These are phyloP conservation scores for Nasonia giraulti DNA, from an alignment of 1,140 invertebrate genomes.

Conservation along the genomic window DNA sequence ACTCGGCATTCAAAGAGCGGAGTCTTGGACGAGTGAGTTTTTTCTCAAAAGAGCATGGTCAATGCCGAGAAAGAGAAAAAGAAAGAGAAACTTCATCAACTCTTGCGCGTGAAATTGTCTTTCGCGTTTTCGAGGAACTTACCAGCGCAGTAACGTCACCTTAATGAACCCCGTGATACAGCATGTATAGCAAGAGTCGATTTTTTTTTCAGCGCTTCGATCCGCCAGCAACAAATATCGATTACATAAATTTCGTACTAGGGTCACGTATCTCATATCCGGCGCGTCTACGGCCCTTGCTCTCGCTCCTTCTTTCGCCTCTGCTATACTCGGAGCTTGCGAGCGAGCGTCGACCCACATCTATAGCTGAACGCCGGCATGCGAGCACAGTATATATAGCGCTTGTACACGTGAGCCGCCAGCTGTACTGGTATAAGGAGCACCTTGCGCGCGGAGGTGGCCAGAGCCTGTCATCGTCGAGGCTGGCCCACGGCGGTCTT, in stretches of 20 bases:
- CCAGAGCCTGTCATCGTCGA: background rate
- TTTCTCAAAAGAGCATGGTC: background rate
- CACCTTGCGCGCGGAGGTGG: too few species aligned
- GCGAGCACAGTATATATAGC: too few species aligned
- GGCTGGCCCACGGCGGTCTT: background rate
- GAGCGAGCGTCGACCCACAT: background rate
- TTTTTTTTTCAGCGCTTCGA: background rate
- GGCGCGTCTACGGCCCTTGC: background rate
- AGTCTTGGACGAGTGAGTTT: background rate
- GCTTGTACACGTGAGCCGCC: too few species aligned
- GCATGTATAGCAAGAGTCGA: background rate
- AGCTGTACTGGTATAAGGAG: too few species aligned
- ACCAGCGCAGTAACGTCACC: background rate
- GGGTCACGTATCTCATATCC: background rate
- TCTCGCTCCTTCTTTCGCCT: background rate
- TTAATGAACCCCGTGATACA: background rate
- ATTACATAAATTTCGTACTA: background rate
- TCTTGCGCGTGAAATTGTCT: background rate
- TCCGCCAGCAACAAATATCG: background rate
- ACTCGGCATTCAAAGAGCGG: background rate
- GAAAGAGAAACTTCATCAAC: background rate
- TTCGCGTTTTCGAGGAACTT: background rate
- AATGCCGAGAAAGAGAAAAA: too few species aligned
- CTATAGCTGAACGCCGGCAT: background rate
- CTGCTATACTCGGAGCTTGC: background rate